phyloP scores from a whole-genome alignment of 35 echinoderm and acorn worm species.

The Holothuria glaberrima region DNA sequence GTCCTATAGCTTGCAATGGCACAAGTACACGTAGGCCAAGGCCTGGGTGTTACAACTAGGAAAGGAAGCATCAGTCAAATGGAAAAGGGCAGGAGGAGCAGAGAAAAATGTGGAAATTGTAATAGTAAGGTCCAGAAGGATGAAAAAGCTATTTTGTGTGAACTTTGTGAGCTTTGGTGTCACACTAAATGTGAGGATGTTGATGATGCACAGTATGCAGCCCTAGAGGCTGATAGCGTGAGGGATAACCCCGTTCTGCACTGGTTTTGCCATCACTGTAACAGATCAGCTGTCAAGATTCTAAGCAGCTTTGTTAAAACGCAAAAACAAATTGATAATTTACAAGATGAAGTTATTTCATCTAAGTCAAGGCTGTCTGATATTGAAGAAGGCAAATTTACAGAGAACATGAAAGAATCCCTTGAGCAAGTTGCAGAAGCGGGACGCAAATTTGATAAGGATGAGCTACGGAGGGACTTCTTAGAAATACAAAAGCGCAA shows the following conservation, averaged over 20 bases:
- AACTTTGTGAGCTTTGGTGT: constrained; percentile 38
- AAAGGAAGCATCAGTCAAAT: too few species aligned
- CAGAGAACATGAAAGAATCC: neutral
- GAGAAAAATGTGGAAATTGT: neutral
- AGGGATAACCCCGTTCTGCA: constrained; percentile 4
- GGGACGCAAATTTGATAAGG: neutral
- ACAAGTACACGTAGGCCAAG: too few species aligned
- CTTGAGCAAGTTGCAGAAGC: neutral
- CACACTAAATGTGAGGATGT: neutral
- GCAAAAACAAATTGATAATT: constrained; percentile 26
- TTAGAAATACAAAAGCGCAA: constrained; percentile 27
- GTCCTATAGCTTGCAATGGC: too few species aligned
- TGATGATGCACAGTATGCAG: constrained; percentile 1
- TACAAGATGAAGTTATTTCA: neutral
- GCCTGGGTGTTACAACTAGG: too few species aligned
- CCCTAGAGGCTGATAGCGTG: constrained; percentile 1
- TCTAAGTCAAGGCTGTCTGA: neutral
- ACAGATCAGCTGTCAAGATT: constrained; percentile 27
- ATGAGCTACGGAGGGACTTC: neutral
- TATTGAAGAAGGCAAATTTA: constrained; percentile 17
- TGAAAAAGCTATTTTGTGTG: neutral
- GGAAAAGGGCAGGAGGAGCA: neutral
- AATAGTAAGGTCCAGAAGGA: neutral
- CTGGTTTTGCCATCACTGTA: constrained; percentile 25
- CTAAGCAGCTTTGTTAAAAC: neutral